These are phyloP conservation scores for Leucophenga varia DNA, from an alignment of 1,140 invertebrate species.

Conservation along the genomic window DNA sequence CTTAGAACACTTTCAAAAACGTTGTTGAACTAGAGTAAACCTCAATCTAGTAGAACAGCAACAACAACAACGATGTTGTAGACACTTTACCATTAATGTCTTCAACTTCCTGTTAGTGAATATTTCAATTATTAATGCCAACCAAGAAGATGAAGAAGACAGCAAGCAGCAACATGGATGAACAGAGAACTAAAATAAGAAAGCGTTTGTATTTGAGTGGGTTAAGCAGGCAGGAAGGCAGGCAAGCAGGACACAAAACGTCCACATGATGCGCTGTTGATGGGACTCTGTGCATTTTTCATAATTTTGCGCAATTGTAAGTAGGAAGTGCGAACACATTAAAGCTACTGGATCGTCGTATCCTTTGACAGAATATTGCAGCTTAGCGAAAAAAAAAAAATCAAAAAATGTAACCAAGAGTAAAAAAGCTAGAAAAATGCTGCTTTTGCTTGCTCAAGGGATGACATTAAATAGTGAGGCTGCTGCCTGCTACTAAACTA, in stretches of 20 bases:
- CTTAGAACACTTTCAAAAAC: too few relatives aligned
- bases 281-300: slow-evolving; percentile 45
- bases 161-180: too few relatives aligned
- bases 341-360: slow-evolving; percentile 21
- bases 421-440: too few relatives aligned
- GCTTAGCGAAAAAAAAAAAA: slow-evolving; percentile 21
- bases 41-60: slow-evolving; percentile 40
- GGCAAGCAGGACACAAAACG: too few relatives aligned
- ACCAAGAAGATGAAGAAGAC: too few relatives aligned
- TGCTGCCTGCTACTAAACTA: slow-evolving; percentile 5
- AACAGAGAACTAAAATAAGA: too few relatives aligned
- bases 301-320: slow-evolving; percentile 37
- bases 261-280: slow-evolving; percentile 39
- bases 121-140: slow-evolving; percentile 54
- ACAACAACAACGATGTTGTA: slow-evolving; percentile 3
- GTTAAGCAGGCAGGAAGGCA: too few relatives aligned
- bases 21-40: slow-evolving; percentile 30
- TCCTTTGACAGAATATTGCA: slow-evolving; percentile 25
- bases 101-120: slow-evolving; percentile 54
- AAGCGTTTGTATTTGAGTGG: too few relatives aligned
- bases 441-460: too few relatives aligned
- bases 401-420: too few relatives aligned
- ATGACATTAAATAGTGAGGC: too few relatives aligned
- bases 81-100: slow-evolving; percentile 45
- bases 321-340: slow-evolving; percentile 27